phyloP scores from a whole-genome alignment of 2,797 vertebrate species.

The Paguma larvata region DNA sequence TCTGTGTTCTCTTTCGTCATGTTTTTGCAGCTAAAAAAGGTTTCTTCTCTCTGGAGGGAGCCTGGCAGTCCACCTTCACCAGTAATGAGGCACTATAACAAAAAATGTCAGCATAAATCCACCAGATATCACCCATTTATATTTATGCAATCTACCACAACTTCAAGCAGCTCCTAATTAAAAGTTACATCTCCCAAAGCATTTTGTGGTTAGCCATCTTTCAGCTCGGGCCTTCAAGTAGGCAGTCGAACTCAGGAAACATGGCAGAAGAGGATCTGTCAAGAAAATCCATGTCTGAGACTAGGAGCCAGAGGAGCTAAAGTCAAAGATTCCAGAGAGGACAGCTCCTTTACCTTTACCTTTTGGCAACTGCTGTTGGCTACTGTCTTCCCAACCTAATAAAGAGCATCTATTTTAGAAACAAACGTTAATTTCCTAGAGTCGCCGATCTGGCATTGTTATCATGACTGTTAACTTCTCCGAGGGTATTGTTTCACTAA shows the following conservation, averaged over 20 bases:
- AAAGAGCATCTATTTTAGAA: constrained; percentile 58
- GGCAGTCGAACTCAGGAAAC: constrained; percentile 27
- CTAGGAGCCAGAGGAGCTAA: neutral
- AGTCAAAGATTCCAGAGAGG: constrained; percentile 27
- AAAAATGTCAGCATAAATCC: constrained; percentile 2
- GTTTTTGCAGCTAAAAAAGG: neutral
- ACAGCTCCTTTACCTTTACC: constrained; percentile 20
- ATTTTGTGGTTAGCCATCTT: constrained; percentile 16
- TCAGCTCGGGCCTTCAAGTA: constrained; percentile 37
- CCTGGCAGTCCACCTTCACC: neutral
- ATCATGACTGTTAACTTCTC: constrained; percentile 57
- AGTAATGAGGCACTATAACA: neutral
- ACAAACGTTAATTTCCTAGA: constrained; percentile 62
- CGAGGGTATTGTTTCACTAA: constrained; percentile 66
- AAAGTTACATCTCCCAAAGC: neutral
- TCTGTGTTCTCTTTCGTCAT: neutral
- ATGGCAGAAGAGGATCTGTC: neutral
- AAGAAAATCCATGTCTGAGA: constrained; percentile 65
- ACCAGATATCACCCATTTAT: neutral
- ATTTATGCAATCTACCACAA: neutral
- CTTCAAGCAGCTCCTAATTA: constrained; percentile 42
- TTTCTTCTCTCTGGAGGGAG: constrained; percentile 22
- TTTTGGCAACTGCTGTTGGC: constrained; percentile 1
- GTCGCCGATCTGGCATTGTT: constrained; percentile 57
- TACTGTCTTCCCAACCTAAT: constrained; percentile 11